These are phyloP conservation scores for Tinea pellionella DNA, from an alignment of 2,888 invertebrate genomes.

Conservation along the genomic window DNA sequence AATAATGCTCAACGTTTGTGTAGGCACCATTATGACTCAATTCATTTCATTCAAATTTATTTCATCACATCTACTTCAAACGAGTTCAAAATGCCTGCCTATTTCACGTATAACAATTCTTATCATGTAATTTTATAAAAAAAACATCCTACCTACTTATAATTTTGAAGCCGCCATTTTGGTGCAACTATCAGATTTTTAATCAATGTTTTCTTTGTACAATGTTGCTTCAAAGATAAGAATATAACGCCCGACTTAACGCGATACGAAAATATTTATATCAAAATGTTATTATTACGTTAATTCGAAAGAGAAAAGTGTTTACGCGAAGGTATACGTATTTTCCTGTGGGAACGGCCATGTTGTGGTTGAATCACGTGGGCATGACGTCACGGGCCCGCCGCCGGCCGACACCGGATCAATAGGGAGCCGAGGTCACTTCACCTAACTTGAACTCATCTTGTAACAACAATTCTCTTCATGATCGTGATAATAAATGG, in stretches of 20 bases:
- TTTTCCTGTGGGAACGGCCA: slow-evolving; percentile 17
- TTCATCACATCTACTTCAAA: background rate
- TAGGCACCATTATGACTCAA: background rate
- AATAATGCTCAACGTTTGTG: background rate
- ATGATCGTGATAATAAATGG: background rate
- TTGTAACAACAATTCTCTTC: slow-evolving; percentile 16
- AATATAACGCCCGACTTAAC: background rate
- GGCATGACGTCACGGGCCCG: slow-evolving; percentile 43
- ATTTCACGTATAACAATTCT: background rate
- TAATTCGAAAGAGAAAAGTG: background rate
- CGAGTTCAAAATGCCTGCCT: background rate
- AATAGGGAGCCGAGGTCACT: slow-evolving; percentile 58
- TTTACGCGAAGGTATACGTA: background rate
- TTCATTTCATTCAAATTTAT: background rate
- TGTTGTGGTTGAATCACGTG: slow-evolving; percentile 32
- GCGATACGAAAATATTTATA: background rate
- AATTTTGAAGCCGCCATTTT: background rate
- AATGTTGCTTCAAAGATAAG: background rate
- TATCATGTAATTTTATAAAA: background rate
- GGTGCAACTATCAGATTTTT: background rate
- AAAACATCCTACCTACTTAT: background rate
- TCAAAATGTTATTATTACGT: background rate
- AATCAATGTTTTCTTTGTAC: slow-evolving; percentile 2
- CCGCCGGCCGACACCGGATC: slow-evolving; percentile 49
- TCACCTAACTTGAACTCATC: slow-evolving; percentile 26